Evolutionary conservation across 2,888 invertebrate genomes (phyloP), one percentile per base, ranked within the genome.

Genomic region (Ashinkailepas kermadecensis): DNA sequence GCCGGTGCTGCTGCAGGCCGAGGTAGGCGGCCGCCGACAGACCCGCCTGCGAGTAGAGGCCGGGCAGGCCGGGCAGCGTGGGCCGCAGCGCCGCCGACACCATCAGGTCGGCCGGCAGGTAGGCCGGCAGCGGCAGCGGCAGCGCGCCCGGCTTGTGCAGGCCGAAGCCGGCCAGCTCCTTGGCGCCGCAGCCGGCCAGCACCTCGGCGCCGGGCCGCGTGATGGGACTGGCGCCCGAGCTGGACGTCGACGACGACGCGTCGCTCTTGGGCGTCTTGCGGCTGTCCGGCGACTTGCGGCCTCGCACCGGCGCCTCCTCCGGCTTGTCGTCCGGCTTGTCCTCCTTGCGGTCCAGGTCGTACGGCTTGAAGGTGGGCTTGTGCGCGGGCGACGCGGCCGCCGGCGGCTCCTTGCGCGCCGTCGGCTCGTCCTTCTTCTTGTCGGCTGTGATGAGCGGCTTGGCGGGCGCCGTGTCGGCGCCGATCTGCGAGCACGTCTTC

Each of bases 401-500:
- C 1, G 39, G 39, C 39, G 39, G 39, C 39, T 39, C 39, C 39
- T 39, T 39, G 39, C 39, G 39, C 39, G 3, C 93, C 92, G 0
- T 93, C 92, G 78, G 80, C 56, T 80, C 74, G 80, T 78, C 74
- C 80, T 81, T 81, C 82, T 82, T 81, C 81, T 82, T 83, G 78
- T 74, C 84, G 58, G 58, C 58, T 15, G 62, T 62, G 57, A 82
- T 80, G 18, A 82, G 82, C 80, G 83, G 82, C 59, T 83, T 83
- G 54, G 94, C 92, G 2, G 67, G 6, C 8, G 23, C 7, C 23
- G 67, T 67, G 87, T 97, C 97, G 54, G 95, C 95, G 82, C 96
- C 98, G 86, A 98, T 97, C 88, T 96, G 97, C 87, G 96, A 97
- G 90, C 97, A 98, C 39, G 98, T 97, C 89, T 97, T 97, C 83